Percentiles rank a stretch among this genome's conserved stretches.
Conservation (phyloP, 1,140 invertebrate species). For the Mactra quadrangularis region DNA sequence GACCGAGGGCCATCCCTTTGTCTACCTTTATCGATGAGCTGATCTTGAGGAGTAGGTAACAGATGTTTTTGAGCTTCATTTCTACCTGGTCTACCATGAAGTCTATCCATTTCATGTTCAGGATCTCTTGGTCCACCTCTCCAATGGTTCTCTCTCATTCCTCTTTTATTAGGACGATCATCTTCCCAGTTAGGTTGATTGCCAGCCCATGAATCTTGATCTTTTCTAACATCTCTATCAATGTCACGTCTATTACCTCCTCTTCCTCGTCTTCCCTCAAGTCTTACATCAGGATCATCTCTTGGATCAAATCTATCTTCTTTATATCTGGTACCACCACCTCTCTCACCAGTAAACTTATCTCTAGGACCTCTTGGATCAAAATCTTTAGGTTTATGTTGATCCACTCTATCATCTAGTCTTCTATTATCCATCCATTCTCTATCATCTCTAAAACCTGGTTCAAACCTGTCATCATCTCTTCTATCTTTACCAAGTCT, state of each 20-base stretch:
- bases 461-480: constrained; percentile 6
- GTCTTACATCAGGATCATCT: not conserved
- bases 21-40: not conserved
- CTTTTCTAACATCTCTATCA: not conserved
- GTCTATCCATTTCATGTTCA: not conserved
- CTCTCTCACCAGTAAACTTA: not conserved
- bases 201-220: not conserved
- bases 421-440: constrained; percentile 16
- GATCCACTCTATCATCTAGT: constrained; percentile 19
- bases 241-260: not conserved
- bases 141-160: not conserved
- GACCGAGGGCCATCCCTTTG: not conserved
- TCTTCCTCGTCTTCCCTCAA: not conserved
- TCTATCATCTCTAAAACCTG: constrained; percentile 13
- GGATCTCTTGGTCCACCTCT: not conserved
- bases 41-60: not conserved
- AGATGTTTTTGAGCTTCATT: not conserved
- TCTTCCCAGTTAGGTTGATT: not conserved
- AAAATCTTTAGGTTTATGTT: not conserved
- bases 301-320: not conserved
- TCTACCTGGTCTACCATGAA: not conserved
- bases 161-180: not conserved
- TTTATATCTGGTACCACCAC: constrained; percentile 13
- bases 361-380: not conserved
- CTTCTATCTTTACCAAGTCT: constrained; percentile 6